Evolutionary conservation across 2,888 invertebrate species (phyloP).

Genomic region (Cryptus viduatorius): DNA sequence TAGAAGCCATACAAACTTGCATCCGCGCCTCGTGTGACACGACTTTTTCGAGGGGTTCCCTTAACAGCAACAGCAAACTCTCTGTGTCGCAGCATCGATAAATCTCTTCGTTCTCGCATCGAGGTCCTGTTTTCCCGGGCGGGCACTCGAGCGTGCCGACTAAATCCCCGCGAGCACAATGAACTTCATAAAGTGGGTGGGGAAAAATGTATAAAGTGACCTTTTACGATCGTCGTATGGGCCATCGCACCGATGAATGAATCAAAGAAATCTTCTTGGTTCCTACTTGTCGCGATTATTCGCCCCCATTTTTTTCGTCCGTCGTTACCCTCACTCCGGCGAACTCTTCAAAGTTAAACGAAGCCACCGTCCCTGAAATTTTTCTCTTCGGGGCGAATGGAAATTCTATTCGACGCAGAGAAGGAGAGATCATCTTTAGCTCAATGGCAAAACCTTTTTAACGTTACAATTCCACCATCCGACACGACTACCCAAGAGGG

Average conservation of each 20-base stretch:
- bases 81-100: conserved; percentile 51
- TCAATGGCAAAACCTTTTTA: conserved; percentile 41
- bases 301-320: conserved; percentile 33
- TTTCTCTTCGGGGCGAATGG: conserved; percentile 35
- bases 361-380: conserved; percentile 4
- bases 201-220: conserved; percentile 79
- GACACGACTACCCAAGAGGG: not conserved
- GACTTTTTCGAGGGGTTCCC: conserved; percentile 50
- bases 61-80: conserved; percentile 46
- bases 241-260: conserved; percentile 73
- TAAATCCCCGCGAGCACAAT: conserved; percentile 78
- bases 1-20: conserved; percentile 33
- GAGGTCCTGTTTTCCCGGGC: conserved; percentile 79
- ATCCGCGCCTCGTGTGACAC: conserved; percentile 58
- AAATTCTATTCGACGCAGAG: conserved; percentile 55
- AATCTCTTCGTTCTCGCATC: conserved; percentile 50
- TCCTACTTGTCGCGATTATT: conserved; percentile 65
- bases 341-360: not conserved
- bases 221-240: conserved; percentile 78
- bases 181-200: conserved; percentile 78
- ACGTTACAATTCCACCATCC: conserved; percentile 21
- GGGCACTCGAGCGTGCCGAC: conserved; percentile 79
- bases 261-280: conserved; percentile 46
- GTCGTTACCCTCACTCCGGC: conserved; percentile 20
- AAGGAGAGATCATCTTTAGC: conserved; percentile 40